These are phyloP conservation scores for Cyclargus thomasi DNA, from an alignment of 1,140 invertebrate species.

Conservation along the genomic window DNA sequence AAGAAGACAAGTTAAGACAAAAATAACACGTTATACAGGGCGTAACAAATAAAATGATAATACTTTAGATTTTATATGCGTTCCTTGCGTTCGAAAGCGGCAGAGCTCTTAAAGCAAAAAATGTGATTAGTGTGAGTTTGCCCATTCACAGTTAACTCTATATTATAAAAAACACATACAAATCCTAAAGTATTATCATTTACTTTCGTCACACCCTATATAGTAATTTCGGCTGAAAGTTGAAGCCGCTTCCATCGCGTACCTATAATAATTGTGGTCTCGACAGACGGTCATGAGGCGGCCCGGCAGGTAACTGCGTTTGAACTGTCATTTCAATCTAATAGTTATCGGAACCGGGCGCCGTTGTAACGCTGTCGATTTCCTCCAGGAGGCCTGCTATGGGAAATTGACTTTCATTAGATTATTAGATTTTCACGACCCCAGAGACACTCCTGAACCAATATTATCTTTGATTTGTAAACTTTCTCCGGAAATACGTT, in stretches of 20 bases:
- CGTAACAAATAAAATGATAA: too few species aligned
- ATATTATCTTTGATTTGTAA: constrained; percentile 21
- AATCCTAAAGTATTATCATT: too few species aligned
- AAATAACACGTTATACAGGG: too few species aligned
- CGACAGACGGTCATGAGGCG: background rate
- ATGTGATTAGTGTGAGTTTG: too few species aligned
- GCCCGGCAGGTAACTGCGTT: background rate
- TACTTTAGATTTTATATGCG: too few species aligned
- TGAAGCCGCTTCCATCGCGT: background rate
- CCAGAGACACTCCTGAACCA: constrained; percentile 20
- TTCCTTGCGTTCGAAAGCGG: too few species aligned
- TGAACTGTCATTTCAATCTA: constrained; percentile 32
- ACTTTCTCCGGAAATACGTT: constrained; percentile 3
- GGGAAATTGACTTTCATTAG: constrained; percentile 45
- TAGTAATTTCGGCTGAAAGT: background rate
- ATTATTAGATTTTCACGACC: constrained; percentile 25
- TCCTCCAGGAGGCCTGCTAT: constrained; percentile 25
- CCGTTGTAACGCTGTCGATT: constrained; percentile 30
- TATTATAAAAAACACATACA: too few species aligned
- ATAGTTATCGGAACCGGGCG: constrained; percentile 30
- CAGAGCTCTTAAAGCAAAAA: too few species aligned
- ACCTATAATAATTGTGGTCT: background rate
- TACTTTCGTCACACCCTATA: too few species aligned
- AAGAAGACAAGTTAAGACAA: too few species aligned
- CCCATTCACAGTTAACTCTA: too few species aligned